Evolutionary conservation across 2,888 invertebrate genomes (phyloP), one percentile per base, ranked within the genome.

Genomic region (Stenchaetothrips biformis): DNA sequence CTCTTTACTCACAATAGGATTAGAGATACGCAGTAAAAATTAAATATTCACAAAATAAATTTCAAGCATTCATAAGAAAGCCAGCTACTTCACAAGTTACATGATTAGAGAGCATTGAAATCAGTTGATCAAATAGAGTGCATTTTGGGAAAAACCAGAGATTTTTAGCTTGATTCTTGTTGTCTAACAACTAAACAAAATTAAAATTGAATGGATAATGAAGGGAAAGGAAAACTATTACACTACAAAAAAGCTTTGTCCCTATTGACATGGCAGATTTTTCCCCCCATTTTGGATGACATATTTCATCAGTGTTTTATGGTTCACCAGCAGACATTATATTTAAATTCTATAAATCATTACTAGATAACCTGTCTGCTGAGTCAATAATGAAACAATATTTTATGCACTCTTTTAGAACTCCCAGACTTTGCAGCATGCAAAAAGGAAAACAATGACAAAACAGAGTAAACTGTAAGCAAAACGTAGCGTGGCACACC

Each of bases 381-480:
- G 37, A 37, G 37, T 37, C 37, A 37, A 37, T 37, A 37, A 37
- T 37, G 37, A 37, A 37, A 37, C 37, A 37, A 37, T 1, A 37
- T 37, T 37, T 37, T 37, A 7, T 74, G 67, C 67, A 74, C 67
- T 74, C 67, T 74, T 74, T 21, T 74, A 74, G 7, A 25, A 25
- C 67, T 74, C 67, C 49, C 27, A 16, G 53, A 27, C 37, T 79
- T 79, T 59, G 59, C 49, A 49, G 79, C 79, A 79, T 79, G 79
- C 79, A 79, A 47, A 78, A 78, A 62, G 21, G 18, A 80, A 78
- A 78, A 48, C 53, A 77, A 77, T 77, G 25, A 77, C 16, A 80
- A 80, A 53, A 80, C 49, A 37, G 48, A 74, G 62, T 74, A 21
- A 74, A 74, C 67, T 74, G 67, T 74, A 80, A 47, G 62, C 74